Conservation (phyloP, 2,888 invertebrate species). For the Leuctra nigra region DNA sequence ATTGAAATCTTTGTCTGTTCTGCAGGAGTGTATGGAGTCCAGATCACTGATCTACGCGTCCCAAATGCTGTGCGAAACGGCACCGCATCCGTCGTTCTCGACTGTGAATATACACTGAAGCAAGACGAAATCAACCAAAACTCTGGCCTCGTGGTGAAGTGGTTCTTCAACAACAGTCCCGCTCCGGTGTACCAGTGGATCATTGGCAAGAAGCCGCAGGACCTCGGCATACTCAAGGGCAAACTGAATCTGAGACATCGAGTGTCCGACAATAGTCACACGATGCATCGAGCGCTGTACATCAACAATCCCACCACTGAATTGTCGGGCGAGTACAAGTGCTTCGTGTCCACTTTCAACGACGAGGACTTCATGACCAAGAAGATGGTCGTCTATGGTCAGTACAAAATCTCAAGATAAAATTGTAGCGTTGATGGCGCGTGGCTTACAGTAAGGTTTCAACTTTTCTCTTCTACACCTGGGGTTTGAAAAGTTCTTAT, state of each 20-base stretch:
- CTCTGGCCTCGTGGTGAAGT: slow-evolving; percentile 65
- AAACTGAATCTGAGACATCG: slow-evolving; percentile 57
- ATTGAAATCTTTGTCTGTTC: not conserved
- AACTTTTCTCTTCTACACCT: too few species aligned
- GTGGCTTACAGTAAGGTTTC: too few species aligned
- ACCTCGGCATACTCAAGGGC: slow-evolving; percentile 49
- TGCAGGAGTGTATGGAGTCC: slow-evolving; percentile 50
- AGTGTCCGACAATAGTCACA: slow-evolving; percentile 59
- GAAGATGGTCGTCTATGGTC: slow-evolving; percentile 62
- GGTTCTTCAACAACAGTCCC: slow-evolving; percentile 60
- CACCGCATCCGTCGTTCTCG: slow-evolving; percentile 53
- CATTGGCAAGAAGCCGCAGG: slow-evolving; percentile 59
- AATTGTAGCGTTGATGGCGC: too few species aligned
- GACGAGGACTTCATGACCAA: slow-evolving; percentile 59
- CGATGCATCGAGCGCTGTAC: slow-evolving; percentile 62
- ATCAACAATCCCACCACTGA: slow-evolving; percentile 61
- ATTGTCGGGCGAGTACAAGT: slow-evolving; percentile 65
- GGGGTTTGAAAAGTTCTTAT: too few species aligned
- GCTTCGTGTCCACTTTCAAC: slow-evolving; percentile 60
- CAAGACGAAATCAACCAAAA: slow-evolving; percentile 46
- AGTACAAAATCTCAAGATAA: too few species aligned
- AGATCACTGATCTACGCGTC: slow-evolving; percentile 53
- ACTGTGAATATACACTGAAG: slow-evolving; percentile 61
- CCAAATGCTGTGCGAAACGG: slow-evolving; percentile 54
- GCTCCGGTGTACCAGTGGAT: slow-evolving; percentile 78